Percentiles rank a stretch among this genome's conserved stretches.
phyloP scores from a whole-genome alignment of 2,797 vertebrate genomes.

The Falco novaeseelandiae region DNA sequence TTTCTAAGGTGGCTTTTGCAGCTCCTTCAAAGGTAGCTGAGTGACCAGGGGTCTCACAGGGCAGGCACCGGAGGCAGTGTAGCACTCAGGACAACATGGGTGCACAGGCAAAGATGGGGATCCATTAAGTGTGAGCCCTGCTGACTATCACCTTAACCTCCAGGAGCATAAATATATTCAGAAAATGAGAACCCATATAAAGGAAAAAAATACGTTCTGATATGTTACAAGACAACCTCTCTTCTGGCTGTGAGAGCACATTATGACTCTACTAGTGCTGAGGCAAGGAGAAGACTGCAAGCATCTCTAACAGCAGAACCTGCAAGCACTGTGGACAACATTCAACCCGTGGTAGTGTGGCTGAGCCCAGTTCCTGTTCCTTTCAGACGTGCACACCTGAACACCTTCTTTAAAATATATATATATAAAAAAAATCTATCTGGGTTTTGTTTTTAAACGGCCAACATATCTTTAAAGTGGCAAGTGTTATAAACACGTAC shows the following conservation, averaged over 20 bases:
- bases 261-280: rapidly evolving
- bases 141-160: neutral
- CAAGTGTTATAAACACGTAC: neutral
- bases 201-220: neutral
- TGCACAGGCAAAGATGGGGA: neutral
- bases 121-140: neutral
- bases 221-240: neutral
- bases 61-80: neutral
- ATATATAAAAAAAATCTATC: too few relatives aligned
- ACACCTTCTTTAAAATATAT: too few relatives aligned
- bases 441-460: neutral
- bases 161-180: neutral
- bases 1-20: neutral
- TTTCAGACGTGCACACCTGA: neutral
- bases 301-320: neutral
- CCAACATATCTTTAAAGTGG: neutral
- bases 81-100: rapidly evolving
- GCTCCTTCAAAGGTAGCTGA: neutral
- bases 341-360: rapidly evolving
- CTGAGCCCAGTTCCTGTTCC: neutral
- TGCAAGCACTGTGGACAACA: neutral
- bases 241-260: neutral
- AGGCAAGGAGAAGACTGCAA: neutral
- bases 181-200: neutral
- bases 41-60: neutral